A percentile compares a stretch with the other conserved stretches of the same genome.
These are phyloP conservation scores for Nebria ingens DNA, from an alignment of 1,140 invertebrate genomes.

Conservation along the genomic window DNA sequence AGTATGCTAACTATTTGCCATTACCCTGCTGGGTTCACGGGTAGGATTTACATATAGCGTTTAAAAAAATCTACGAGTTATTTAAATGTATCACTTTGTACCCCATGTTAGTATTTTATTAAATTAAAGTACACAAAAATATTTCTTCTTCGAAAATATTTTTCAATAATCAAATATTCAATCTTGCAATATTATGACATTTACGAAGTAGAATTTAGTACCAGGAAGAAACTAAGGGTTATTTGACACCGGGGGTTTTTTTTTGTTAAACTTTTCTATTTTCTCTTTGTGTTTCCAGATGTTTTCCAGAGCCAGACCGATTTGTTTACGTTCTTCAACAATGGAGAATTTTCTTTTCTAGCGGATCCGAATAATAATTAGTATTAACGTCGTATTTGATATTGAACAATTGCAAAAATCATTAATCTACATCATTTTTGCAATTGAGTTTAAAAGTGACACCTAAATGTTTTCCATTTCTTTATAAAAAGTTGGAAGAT, in stretches of 20 bases:
- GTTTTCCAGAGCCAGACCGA: slow-evolving; percentile 24
- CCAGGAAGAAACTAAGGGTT: slow-evolving; percentile 11
- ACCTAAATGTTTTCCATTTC: no score
- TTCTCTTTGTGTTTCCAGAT: slow-evolving; percentile 37
- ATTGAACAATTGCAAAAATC: no score
- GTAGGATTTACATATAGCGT: slow-evolving; percentile 25
- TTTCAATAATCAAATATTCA: no score
- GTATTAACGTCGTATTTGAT: no score
- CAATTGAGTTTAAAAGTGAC: no score
- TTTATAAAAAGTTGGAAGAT: no score
- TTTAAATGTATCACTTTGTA: no score
- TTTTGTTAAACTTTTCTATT: slow-evolving; percentile 31
- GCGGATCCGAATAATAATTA: slow-evolving; percentile 10
- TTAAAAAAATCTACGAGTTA: slow-evolving; percentile 8
- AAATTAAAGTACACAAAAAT: no score
- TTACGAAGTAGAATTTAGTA: no score
- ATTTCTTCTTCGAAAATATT: no score
- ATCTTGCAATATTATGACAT: no score
- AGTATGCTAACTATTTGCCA: slow-evolving; percentile 23
- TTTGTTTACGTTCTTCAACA: slow-evolving; percentile 18
- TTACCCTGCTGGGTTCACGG: slow-evolving; percentile 31
- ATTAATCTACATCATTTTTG: no score
- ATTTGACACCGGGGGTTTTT: slow-evolving; percentile 19
- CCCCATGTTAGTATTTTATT: slow-evolving; percentile 7
- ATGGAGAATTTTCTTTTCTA: slow-evolving; percentile 8